phyloP scores from a whole-genome alignment of 1,140 invertebrate species.

The Kradibia gibbosae region DNA sequence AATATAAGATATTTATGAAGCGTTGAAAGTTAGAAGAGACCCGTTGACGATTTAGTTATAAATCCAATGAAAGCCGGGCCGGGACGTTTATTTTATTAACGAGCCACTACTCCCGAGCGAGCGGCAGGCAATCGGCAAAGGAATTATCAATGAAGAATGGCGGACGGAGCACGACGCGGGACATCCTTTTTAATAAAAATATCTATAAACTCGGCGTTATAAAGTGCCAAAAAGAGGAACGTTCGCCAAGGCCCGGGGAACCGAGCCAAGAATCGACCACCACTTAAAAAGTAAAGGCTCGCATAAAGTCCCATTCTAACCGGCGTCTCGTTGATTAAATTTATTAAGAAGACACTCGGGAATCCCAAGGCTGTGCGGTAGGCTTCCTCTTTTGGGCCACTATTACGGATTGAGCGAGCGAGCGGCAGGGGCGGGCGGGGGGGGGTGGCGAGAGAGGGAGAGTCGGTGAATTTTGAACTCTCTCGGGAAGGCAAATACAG shows the following conservation, averaged over 20 bases:
- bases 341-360: conserved; percentile 50
- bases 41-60: too few species aligned
- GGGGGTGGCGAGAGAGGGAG: too few species aligned
- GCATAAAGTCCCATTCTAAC: conserved; percentile 56
- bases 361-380: not conserved
- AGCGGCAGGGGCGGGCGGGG: too few species aligned
- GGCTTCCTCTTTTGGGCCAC: conserved; percentile 31
- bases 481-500: not conserved
- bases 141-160: too few species aligned
- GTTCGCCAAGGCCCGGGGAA: not conserved
- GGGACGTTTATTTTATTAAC: too few species aligned
- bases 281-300: conserved; percentile 43
- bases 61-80: too few species aligned
- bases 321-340: conserved; percentile 55
- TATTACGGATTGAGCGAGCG: conserved; percentile 54
- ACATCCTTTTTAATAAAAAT: conserved; percentile 62
- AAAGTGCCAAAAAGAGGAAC: conserved; percentile 54
- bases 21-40: too few species aligned
- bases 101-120: too few species aligned
- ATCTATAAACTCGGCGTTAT: conserved; percentile 56
- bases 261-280: conserved; percentile 17
- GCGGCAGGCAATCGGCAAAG: too few species aligned
- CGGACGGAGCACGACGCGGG: conserved; percentile 48
- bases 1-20: too few species aligned
- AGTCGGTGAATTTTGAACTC: conserved; percentile 27